A percentile compares a stretch with the other conserved stretches of the same genome.
phyloP scores from a whole-genome alignment of 2,888 invertebrate species.

The Electrophaes corylata region DNA sequence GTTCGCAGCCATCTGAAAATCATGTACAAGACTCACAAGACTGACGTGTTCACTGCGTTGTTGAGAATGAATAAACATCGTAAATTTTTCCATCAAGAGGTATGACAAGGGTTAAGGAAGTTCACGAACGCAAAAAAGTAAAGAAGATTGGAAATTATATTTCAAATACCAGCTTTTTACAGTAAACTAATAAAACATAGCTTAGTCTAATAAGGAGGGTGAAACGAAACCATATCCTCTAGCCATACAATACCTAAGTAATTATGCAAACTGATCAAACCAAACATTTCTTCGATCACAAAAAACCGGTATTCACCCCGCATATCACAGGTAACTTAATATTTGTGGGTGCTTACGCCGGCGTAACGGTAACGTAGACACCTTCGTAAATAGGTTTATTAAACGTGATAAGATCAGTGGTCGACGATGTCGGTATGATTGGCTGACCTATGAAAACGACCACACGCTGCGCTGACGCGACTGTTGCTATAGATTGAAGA shows the following conservation, averaged over 20 bases:
- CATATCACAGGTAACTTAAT: constrained; percentile 34
- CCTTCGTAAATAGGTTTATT: constrained; percentile 56
- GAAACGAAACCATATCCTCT: too few species aligned
- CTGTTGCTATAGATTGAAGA: neutral
- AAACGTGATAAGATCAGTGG: constrained; percentile 67
- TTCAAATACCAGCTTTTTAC: too few species aligned
- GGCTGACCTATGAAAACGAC: constrained; percentile 57
- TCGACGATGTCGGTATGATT: constrained; percentile 64
- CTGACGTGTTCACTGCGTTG: too few species aligned
- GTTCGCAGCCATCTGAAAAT: too few species aligned
- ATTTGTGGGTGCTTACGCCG: constrained; percentile 33
- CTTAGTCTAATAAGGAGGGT: too few species aligned
- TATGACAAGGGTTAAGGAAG: too few species aligned
- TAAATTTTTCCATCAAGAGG: too few species aligned
- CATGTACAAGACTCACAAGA: too few species aligned
- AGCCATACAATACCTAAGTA: neutral
- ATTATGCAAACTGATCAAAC: neutral
- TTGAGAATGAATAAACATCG: too few species aligned
- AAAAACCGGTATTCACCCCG: neutral
- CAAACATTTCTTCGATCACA: neutral
- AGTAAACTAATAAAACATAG: too few species aligned
- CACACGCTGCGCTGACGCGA: constrained; percentile 59
- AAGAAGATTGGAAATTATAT: too few species aligned
- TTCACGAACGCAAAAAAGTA: too few species aligned
- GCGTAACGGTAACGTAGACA: constrained; percentile 20